Base-by-base conservation (phyloP, 2,888 invertebrate genomes). In the Teleiodes luculella region DNA sequence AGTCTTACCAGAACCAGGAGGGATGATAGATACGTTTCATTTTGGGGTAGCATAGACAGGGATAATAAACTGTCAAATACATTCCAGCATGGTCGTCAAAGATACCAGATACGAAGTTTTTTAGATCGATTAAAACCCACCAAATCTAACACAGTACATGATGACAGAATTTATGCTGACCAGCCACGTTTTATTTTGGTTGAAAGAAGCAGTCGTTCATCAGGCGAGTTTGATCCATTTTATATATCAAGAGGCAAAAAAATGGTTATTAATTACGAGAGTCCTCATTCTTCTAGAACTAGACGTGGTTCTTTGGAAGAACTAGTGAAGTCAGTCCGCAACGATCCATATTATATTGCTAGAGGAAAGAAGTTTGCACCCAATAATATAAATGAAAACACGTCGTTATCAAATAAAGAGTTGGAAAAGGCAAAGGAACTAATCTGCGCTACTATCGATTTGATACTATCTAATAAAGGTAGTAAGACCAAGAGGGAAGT, bases 161-260 rank as follows among this genome's bases (percentile, higher is more conserved):
- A 87, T 53, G 85, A 82, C 39, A 78, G 78, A 61, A 78, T 92
- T 35, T 91, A 74, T 59, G 92, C 85, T 0, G 90, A 92, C 18
- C 88, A 92, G 67, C 92, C 92, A 0, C 80, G 79, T 56, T 92
- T 86, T 72, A 81, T 92, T 62, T 60, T 91, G 53, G 80, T 91
- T 2, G 86, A 86, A 52, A 83, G 86, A 61, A 83, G 80, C 56
- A 80, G 87, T 55, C 81, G 88, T 46, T 83, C 85, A 13, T 86
- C 87, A 0, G 72, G 56, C 1, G 86, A 87, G 68, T 78, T 81
- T 6, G 89, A 88, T 57, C 89, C 88, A 1, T 88, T 71, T 56
- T 82, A 68, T 53, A 86, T 89, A 59, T 77, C 85, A 0, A 73
- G 88, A 61, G 84, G 89, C 33, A 82, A 86, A 64, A 85, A 86